phyloP scores from a whole-genome alignment of 1,140 invertebrate genomes.

The Drosophila prosaltans region DNA sequence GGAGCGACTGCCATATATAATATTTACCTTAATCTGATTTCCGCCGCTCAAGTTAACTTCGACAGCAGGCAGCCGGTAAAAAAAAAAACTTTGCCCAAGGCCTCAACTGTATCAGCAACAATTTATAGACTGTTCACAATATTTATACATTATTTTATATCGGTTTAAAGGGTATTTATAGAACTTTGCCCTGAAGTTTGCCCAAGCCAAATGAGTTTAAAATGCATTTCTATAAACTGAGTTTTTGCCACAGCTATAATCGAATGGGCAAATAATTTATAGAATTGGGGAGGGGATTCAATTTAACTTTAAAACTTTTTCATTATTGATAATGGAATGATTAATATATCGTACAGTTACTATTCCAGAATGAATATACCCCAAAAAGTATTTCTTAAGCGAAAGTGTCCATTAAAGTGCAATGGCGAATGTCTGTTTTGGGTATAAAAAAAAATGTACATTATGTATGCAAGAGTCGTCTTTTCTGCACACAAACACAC shows the following conservation, averaged over 20 bases:
- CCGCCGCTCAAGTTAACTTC: slow-evolving; percentile 68
- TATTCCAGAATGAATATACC: background rate
- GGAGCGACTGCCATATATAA: slow-evolving; percentile 57
- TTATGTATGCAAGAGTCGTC: slow-evolving; percentile 68
- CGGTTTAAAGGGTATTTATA: slow-evolving; percentile 24
- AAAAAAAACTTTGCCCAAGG: slow-evolving; percentile 50
- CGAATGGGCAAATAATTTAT: background rate
- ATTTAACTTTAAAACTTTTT: background rate
- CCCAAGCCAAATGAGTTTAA: slow-evolving; percentile 13
- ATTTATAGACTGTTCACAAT: slow-evolving; percentile 72
- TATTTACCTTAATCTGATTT: slow-evolving; percentile 78
- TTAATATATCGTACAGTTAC: background rate
- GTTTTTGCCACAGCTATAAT: background rate
- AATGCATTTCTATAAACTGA: slow-evolving; percentile 32
- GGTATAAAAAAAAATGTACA: slow-evolving; percentile 56
- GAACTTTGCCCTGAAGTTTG: background rate
- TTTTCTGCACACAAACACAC: slow-evolving; percentile 31
- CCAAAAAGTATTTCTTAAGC: slow-evolving; percentile 10
- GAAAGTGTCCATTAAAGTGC: slow-evolving; percentile 61
- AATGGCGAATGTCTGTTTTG: slow-evolving; percentile 12
- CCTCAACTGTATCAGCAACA: slow-evolving; percentile 55
- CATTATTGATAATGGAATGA: background rate
- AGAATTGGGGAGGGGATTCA: background rate
- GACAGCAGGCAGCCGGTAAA: slow-evolving; percentile 34
- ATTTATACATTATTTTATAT: slow-evolving; percentile 51